Percentiles rank a stretch among this genome's conserved stretches.
Conservation (phyloP, 2,797 vertebrate genomes). For the Glossophaga mutica region DNA sequence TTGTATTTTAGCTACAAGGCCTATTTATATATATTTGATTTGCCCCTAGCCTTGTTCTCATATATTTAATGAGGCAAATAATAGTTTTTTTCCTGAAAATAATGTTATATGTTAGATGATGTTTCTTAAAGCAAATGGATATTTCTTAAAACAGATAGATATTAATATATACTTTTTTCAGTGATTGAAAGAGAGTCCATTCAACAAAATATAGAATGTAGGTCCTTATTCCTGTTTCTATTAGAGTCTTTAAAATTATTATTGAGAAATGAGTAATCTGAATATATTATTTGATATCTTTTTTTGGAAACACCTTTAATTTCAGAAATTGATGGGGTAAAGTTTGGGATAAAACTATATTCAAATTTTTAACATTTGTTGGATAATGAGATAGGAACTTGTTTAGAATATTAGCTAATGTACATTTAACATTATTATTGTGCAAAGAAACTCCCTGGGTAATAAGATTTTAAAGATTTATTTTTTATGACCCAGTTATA, state of each 20-base stretch:
- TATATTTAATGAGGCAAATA: neutral
- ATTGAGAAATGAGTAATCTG: neutral
- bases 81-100: neutral
- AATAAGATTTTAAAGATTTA: conserved; percentile 12
- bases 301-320: neutral
- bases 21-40: neutral
- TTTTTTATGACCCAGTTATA: conserved; percentile 59
- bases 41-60: neutral
- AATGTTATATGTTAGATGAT: neutral
- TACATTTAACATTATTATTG: conserved; percentile 40
- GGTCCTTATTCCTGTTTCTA: neutral
- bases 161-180: neutral
- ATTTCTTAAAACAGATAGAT: neutral
- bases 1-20: neutral
- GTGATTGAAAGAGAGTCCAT: neutral
- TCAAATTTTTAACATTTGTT: neutral
- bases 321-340: neutral
- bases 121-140: neutral
- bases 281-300: neutral
- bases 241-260: neutral
- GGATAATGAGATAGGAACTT: neutral
- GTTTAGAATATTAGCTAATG: neutral
- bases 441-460: neutral
- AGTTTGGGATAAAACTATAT: neutral
- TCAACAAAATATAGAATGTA: neutral